phyloP scores from a whole-genome alignment of 1,140 invertebrate species.

The Drosophila ananassae region DNA sequence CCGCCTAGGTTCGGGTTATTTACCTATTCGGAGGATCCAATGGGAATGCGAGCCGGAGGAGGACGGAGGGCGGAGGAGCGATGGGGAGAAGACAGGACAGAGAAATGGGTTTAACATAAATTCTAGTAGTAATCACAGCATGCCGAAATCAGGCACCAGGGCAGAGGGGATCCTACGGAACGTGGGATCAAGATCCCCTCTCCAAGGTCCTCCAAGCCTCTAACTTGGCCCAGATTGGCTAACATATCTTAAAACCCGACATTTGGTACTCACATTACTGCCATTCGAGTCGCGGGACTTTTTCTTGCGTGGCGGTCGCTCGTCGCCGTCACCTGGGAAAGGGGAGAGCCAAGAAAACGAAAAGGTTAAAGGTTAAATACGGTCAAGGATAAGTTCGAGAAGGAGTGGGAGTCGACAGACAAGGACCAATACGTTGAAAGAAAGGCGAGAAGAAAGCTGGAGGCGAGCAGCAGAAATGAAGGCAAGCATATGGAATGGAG shows the following conservation, averaged over 20 bases:
- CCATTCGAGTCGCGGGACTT: slow-evolving; percentile 78
- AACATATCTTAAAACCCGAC: background rate
- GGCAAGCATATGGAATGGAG: background rate
- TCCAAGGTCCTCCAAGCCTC: too few species aligned
- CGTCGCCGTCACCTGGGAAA: slow-evolving; percentile 72
- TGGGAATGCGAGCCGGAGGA: background rate
- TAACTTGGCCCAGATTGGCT: background rate
- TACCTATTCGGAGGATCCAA: slow-evolving; percentile 38
- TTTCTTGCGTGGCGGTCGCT: slow-evolving; percentile 81
- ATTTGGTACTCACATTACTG: slow-evolving; percentile 71
- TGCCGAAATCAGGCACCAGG: background rate
- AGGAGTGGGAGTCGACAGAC: background rate
- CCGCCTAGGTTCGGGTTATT: slow-evolving; percentile 60
- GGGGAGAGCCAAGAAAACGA: slow-evolving; percentile 13
- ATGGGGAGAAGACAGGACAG: background rate
- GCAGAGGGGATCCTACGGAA: too few species aligned
- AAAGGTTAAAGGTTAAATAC: background rate
- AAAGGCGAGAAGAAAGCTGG: slow-evolving; percentile 4
- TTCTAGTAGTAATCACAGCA: slow-evolving; percentile 11
- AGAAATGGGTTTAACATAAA: slow-evolving; percentile 9
- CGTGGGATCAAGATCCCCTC: too few species aligned
- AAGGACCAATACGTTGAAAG: background rate
- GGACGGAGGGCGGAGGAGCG: background rate
- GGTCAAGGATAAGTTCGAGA: background rate
- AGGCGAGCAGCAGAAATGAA: background rate